phyloP scores from a whole-genome alignment of 2,113 vertebrate genomes.

The Arothron firmamentum region DNA sequence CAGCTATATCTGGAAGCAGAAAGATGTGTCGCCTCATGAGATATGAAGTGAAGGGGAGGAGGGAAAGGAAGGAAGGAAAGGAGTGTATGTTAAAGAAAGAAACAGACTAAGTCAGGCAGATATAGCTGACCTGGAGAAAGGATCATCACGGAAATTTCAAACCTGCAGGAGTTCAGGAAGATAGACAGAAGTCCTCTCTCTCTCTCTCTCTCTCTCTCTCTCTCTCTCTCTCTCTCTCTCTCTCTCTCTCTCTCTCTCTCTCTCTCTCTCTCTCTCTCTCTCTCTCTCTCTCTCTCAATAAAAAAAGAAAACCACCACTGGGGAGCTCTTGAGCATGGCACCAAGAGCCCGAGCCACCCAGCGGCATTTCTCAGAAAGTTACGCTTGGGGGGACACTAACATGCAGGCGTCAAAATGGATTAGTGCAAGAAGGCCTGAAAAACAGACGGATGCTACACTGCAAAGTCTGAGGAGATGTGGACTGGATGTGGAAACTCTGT shows the following conservation, averaged over 20 bases:
- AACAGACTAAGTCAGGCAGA: conserved; percentile 20
- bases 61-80: conserved; percentile 19
- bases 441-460: too few species aligned
- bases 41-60: conserved; percentile 14
- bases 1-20: conserved; percentile 27
- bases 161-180: conserved; percentile 11
- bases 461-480: too few species aligned
- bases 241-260: too few species aligned
- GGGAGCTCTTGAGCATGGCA: conserved; percentile 7
- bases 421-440: too few species aligned
- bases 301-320: background rate
- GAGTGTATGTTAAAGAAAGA: conserved; percentile 18
- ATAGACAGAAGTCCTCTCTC: background rate
- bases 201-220: too few species aligned
- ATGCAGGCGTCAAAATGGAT: background rate
- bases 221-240: too few species aligned
- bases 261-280: too few species aligned
- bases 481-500: too few species aligned
- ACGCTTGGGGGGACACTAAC: too few species aligned
- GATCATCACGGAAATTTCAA: conserved; percentile 20
- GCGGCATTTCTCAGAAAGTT: background rate
- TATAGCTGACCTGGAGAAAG: conserved; percentile 14
- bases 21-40: conserved; percentile 32
- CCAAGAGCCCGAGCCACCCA: background rate
- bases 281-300: too few species aligned